These are phyloP conservation scores for Planiliza haematocheilus DNA, from an alignment of 2,113 vertebrate species.

Conservation along the genomic window DNA sequence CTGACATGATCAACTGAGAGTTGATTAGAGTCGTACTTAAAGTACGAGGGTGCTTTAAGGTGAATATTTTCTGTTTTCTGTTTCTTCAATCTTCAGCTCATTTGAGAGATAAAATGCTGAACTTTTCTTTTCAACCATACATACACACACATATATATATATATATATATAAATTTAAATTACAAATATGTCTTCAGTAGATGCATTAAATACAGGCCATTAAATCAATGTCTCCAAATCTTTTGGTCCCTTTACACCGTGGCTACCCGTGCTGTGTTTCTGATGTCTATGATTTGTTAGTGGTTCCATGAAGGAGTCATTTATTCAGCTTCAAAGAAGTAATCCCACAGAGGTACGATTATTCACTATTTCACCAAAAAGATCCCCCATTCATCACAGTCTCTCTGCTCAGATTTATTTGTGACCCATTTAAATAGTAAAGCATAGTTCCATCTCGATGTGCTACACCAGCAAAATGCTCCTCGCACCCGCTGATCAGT, in stretches of 20 bases:
- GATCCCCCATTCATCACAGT: not conserved
- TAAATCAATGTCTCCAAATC: not conserved
- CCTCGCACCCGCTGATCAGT: not conserved
- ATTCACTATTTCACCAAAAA: slow-evolving; percentile 12
- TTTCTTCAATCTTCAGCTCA: not conserved
- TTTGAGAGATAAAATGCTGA: slow-evolving; percentile 8
- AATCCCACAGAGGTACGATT: not conserved
- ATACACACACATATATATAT: too few relatives aligned
- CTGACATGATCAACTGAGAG: not conserved
- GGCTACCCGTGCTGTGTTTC: not conserved
- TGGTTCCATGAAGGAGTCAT: not conserved
- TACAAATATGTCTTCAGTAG: too few relatives aligned
- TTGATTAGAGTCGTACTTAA: not conserved
- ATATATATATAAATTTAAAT: too few relatives aligned
- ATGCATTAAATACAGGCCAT: not conserved
- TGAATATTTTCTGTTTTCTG: not conserved
- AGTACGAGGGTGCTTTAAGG: not conserved
- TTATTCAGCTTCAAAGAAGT: not conserved
- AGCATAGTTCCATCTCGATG: not conserved
- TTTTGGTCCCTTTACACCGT: not conserved
- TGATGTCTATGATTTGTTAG: not conserved
- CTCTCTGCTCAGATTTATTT: not conserved
- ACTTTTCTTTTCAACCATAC: not conserved
- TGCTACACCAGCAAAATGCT: not conserved
- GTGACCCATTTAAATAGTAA: not conserved